A percentile compares a stretch with the other conserved stretches of the same genome.
Evolutionary conservation across 2,888 invertebrate genomes (phyloP).

Genomic region (Machimus rusticus): DNA sequence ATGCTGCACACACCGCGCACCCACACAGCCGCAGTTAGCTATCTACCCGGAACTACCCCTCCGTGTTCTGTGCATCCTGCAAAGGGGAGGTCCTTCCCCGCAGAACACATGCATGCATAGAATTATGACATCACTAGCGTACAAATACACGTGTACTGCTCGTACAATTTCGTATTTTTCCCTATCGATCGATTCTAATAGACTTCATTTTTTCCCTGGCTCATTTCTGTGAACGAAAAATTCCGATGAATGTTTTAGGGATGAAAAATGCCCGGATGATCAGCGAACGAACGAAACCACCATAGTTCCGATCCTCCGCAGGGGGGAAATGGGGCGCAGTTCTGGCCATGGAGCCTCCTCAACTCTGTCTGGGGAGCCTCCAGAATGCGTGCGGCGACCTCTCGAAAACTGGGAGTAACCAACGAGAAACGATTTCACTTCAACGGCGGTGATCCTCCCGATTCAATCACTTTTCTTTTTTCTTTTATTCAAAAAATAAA

Average conservation of each 20-base stretch:
- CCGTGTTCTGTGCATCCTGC: neutral
- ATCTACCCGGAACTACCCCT: conserved; percentile 2
- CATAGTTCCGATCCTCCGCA: neutral
- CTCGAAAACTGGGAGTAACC: neutral
- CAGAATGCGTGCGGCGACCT: neutral
- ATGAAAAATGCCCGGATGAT: no score
- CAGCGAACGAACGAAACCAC: neutral
- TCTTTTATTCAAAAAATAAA: neutral
- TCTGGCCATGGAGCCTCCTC: neutral
- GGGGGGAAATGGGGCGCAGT: neutral
- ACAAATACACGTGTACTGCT: conserved; percentile 47
- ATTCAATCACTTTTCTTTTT: neutral
- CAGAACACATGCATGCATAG: conserved; percentile 33
- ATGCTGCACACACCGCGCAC: neutral
- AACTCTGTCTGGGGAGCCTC: neutral
- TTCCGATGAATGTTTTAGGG: neutral
- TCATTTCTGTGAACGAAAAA: neutral
- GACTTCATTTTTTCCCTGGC: neutral
- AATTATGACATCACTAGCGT: conserved; percentile 48
- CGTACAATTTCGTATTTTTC: conserved; percentile 48
- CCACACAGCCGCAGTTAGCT: neutral
- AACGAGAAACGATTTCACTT: neutral
- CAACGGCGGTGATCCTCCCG: neutral
- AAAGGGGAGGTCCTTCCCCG: neutral
- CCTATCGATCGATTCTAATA: conserved; percentile 48